Evolutionary conservation across 1,140 invertebrate genomes (phyloP).

Genomic region (Ostrea denselamellosa): DNA sequence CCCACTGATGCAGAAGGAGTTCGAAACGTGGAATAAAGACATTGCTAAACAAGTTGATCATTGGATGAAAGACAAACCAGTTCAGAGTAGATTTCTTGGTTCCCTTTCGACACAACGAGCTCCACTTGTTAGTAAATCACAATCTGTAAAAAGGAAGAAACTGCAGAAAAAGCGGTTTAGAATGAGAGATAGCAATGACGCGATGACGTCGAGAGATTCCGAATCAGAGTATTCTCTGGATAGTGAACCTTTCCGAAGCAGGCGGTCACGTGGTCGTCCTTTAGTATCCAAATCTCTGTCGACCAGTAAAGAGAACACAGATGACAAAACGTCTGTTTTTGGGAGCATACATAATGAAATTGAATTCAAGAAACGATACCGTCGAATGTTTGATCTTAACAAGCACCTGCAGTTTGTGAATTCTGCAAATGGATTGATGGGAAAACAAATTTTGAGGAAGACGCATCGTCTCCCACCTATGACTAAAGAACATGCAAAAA

Average conservation of each 20-base stretch:
- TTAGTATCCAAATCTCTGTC: not conserved
- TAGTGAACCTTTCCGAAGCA: constrained; percentile 16
- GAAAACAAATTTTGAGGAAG: constrained; percentile 49
- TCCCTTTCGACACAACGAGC: constrained; percentile 3
- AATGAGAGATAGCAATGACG: not conserved
- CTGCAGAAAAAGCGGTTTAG: constrained; percentile 35
- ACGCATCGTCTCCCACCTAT: constrained; percentile 43
- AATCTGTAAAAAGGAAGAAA: constrained; percentile 13
- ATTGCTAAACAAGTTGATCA: constrained; percentile 52
- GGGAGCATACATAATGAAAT: constrained; percentile 56
- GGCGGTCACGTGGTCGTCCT: not conserved
- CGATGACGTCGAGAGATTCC: not conserved
- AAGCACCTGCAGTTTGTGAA: constrained; percentile 60
- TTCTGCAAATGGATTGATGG: constrained; percentile 49
- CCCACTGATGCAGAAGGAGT: not conserved
- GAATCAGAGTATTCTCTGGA: constrained; percentile 23
- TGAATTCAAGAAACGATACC: constrained; percentile 57
- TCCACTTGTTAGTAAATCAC: not conserved
- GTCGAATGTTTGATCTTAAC: constrained; percentile 54
- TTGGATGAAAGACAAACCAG: constrained; percentile 54
- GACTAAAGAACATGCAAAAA: not conserved
- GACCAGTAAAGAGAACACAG: constrained; percentile 9
- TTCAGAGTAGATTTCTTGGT: constrained; percentile 41
- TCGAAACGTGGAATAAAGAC: constrained; percentile 47
- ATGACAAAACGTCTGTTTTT: constrained; percentile 31